Evolutionary conservation across 1,140 invertebrate genomes (phyloP).

Genomic region (Leptestheria dahalacensis): DNA sequence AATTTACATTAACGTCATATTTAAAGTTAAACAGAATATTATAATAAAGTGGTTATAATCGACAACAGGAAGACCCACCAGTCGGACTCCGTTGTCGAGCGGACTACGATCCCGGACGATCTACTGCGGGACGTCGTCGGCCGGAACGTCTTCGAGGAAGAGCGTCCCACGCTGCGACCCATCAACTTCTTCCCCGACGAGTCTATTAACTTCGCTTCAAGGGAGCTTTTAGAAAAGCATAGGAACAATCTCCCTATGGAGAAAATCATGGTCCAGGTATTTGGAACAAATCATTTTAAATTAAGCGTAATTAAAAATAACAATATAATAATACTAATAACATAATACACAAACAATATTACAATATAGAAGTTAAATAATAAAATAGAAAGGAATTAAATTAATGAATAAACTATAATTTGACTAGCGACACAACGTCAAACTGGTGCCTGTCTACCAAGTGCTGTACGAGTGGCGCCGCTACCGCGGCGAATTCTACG

Average conservation of each 20-base stretch:
- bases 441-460: constrained; percentile 10
- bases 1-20: neutral
- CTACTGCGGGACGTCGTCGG: constrained; percentile 8
- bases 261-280: constrained; percentile 5
- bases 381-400: too few relatives aligned
- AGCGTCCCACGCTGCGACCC: constrained; percentile 4
- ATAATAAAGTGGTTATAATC: too few relatives aligned
- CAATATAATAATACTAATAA: too few relatives aligned
- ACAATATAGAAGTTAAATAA: too few relatives aligned
- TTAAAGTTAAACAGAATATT: too few relatives aligned
- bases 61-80: neutral
- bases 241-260: neutral
- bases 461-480: constrained; percentile 10
- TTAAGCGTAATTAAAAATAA: too few relatives aligned
- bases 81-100: constrained; percentile 8
- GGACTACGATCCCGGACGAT: constrained; percentile 5
- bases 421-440: constrained; percentile 11
- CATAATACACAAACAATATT: too few relatives aligned
- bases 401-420: too few relatives aligned
- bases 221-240: constrained; percentile 11
- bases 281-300: neutral
- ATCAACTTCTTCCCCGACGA: constrained; percentile 15
- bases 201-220: constrained; percentile 10
- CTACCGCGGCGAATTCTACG: constrained; percentile 8
- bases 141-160: constrained; percentile 9